A percentile compares a stretch with the other conserved stretches of the same genome.
phyloP scores from a whole-genome alignment of 2,113 vertebrate genomes.

The Lasiurus borealis region DNA sequence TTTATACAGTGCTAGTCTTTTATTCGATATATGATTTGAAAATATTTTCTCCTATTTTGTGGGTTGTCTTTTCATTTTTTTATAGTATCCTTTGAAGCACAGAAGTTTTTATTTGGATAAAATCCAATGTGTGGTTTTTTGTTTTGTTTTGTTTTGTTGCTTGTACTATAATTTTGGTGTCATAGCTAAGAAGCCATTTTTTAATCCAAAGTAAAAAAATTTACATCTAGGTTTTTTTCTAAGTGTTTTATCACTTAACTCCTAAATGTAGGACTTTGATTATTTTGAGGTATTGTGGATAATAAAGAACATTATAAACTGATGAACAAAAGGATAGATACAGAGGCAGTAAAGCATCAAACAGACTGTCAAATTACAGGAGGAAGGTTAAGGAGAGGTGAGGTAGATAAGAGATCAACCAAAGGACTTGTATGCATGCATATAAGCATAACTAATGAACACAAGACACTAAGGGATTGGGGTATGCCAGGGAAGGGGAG shows the following conservation, averaged over 20 bases:
- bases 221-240: background rate
- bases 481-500: too few species aligned
- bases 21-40: background rate
- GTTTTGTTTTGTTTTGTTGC: background rate
- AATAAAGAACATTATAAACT: too few species aligned
- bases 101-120: background rate
- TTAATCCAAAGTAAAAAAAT: constrained; percentile 24
- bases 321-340: too few species aligned
- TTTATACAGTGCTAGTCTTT: background rate
- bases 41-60: constrained; percentile 28
- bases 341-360: too few species aligned
- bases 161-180: background rate
- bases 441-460: too few species aligned
- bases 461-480: too few species aligned
- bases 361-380: too few species aligned
- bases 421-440: too few species aligned
- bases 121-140: background rate
- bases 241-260: background rate
- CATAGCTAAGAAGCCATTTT: background rate
- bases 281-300: constrained; percentile 6
- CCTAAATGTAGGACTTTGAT: constrained; percentile 21
- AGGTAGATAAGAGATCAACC: too few species aligned
- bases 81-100: constrained; percentile 20
- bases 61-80: constrained; percentile 5
- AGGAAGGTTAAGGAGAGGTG: too few species aligned